Base-by-base conservation (phyloP, 2,797 vertebrate species). In the Lutjanus argentimaculatus region DNA sequence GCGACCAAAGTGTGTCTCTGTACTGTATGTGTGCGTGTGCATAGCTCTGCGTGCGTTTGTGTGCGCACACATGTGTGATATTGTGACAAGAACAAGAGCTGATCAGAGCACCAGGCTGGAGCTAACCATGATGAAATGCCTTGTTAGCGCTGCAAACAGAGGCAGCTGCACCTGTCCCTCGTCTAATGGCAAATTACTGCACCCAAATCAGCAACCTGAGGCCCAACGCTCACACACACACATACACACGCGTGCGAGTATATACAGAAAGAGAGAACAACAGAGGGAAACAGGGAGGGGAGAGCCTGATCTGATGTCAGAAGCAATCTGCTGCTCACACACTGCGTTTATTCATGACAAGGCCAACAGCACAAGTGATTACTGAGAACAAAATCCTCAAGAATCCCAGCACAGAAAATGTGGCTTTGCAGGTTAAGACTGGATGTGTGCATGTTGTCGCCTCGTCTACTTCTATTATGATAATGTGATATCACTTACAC, bases 131-230 rank as follows among this genome's bases (percentile, higher is more conserved):
- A 95, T 95, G 92, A 96, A 96, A 94, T 87, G 88, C 86, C 93
- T 95, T 93, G 93, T 96, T 95, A 95, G 89, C 58, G 59, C 73
- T 62, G 88, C 87, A 76, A 92, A 92, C 81, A 89, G 83, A 92
- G 88, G 89, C 94, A 95, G 93, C 94, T 93, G 94, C 94, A 95
- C 94, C 93, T 95, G 93, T 94, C 93, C 84, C 85, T 89, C 62
- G 62, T 90, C 91, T 95, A 93, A 95, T 95, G 85, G 91, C 94
- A 95, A 95, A 96, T 96, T 95, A 96, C 94, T 92, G 88, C 89
- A 90, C 80, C 89, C 89, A 94, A 94, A 95, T 93, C 92, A 91
- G 91, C 92, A 95, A 94, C 91, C 94, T 94, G 93, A 93, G 92
- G 87, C 90, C 88, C 90, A 67, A 19, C 55, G 62, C 74, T 61